Conservation (phyloP, 2,888 invertebrate genomes). For the Odiellus spinosus region DNA sequence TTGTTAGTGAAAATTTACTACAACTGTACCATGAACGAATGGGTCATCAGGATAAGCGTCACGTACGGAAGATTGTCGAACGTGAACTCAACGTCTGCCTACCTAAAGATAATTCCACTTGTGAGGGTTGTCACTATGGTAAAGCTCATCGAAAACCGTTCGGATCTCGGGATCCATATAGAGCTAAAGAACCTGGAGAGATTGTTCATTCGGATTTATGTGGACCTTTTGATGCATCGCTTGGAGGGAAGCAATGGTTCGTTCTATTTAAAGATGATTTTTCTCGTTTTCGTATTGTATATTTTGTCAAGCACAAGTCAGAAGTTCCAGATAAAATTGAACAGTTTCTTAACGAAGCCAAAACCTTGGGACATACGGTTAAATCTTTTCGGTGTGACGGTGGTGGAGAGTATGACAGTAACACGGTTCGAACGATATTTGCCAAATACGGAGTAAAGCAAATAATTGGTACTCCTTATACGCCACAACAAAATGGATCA, state of each 20-base stretch:
- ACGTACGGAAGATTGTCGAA: not conserved
- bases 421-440: conserved; percentile 5
- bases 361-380: conserved; percentile 3
- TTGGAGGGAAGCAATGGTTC: conserved; percentile 9
- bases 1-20: not conserved
- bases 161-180: not conserved
- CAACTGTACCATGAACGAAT: conserved; percentile 4
- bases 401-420: conserved; percentile 11
- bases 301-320: conserved; percentile 5
- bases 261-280: conserved; percentile 15
- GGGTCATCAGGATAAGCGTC: conserved; percentile 3
- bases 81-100: conserved; percentile 1
- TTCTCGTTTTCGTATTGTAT: conserved; percentile 8
- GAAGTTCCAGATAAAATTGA: not conserved
- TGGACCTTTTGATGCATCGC: conserved; percentile 9
- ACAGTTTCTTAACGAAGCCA: not conserved
- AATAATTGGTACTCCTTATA: not conserved
- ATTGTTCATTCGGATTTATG: conserved; percentile 11
- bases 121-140: conserved; percentile 6
- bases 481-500: not conserved
- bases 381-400: conserved; percentile 8
- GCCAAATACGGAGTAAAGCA: not conserved
- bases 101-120: not conserved
- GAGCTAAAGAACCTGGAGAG: too few species aligned
- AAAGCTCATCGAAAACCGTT: conserved; percentile 5